Conservation (phyloP, 1,140 invertebrate genomes). For the Pentalonia nigronervosa region DNA sequence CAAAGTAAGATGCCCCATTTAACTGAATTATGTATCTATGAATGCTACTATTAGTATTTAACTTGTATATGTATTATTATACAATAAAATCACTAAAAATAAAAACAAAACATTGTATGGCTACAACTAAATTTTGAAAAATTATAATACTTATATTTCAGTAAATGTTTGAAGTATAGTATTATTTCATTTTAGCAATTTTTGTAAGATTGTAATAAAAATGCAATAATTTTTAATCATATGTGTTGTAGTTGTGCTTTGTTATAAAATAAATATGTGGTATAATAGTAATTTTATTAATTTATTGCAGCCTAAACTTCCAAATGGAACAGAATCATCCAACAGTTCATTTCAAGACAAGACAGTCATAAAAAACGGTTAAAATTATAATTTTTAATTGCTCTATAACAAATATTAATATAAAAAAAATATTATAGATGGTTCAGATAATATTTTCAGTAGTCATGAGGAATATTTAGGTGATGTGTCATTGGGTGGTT, state of each 20-base stretch:
- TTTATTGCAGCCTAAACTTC: constrained; percentile 34
- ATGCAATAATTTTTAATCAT: neutral
- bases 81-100: neutral
- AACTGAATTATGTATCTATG: neutral
- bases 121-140: neutral
- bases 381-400: neutral
- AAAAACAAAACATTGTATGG: neutral
- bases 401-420: neutral
- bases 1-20: neutral
- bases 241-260: neutral
- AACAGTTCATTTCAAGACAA: constrained; percentile 56
- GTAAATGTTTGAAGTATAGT: neutral
- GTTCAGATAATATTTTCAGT: neutral
- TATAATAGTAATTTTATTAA: neutral
- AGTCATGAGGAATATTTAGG: constrained; percentile 16
- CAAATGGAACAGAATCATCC: constrained; percentile 44
- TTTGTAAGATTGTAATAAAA: neutral
- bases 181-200: neutral
- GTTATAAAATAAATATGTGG: neutral
- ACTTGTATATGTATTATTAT: constrained; percentile 18
- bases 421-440: neutral
- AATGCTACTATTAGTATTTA: neutral
- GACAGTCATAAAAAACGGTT: constrained; percentile 26
- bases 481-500: constrained; percentile 18
- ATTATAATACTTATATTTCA: neutral